Base-by-base conservation (phyloP, 1,140 invertebrate genomes). In the Popillia japonica region DNA sequence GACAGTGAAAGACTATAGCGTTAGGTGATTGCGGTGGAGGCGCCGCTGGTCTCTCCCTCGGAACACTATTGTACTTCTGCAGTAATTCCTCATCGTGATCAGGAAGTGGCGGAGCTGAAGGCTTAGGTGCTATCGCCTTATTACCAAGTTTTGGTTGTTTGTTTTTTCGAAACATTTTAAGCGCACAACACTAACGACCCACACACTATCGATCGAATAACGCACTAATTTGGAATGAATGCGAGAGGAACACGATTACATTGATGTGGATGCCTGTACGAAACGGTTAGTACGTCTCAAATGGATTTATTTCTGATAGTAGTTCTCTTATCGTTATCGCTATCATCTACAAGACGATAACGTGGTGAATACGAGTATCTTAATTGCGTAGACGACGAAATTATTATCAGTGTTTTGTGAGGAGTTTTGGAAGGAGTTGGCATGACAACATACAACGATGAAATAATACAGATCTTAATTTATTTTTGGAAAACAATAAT, bases 1-100 rank as follows among this genome's bases (percentile, higher is more conserved):
- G 98, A 87, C 97, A 99, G 86, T 98, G 96, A 85, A 99, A 99
- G 34, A 96, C 93, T 77, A 99, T 10, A 48, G 44, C 44, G n/a
- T 48, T 48, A 10, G 44, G 44, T 11, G 44, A 48, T 14, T 3
- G 10, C 9, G 44, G 3, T 10, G 44, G 3, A 48, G 44, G 44
- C 44, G 10, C 44, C 2, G 44, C 10, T 48, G n/a, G n/a, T n/a
- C n/a, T n/a, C n/a, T n/a, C n/a, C n/a, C n/a, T n/a, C n/a, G 41
- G 41, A 6, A 48, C 44, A 48, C n/a, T 48, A 48, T 48, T 10
- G 9, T 48, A 48, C 44, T 48, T 48, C 9, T 10, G 10, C 44
- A 48, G 10, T 6, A 48, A n/a, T 10, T 48, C 44, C 44, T 48
- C 44, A 14, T 48, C 44, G 10, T 10, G 44, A 48, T 3, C n/a